Evolutionary conservation across 2,888 invertebrate species (phyloP), one percentile per base, ranked within the genome.

Genomic region (Onchidella celtica): DNA sequence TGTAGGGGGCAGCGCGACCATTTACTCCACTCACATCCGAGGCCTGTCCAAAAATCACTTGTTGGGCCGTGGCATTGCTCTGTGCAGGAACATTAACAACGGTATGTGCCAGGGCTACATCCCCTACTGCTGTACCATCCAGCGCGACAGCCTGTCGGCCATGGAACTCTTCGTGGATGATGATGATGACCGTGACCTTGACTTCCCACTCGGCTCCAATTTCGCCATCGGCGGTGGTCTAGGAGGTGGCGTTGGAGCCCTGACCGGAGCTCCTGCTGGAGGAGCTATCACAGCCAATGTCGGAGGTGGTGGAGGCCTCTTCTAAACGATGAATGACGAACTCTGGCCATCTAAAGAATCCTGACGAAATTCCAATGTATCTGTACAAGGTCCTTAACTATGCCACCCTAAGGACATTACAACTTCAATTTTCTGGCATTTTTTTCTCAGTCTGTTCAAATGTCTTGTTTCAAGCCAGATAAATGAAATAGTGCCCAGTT

Each of bases 41-140:
- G 55, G 74, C n/a, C 34, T 74, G 14, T 29, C 59, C 61, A 74
- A 34, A 61, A 74, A 74, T n/a, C n/a, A 74, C 36, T 61, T 74
- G 9, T 36, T 74, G 6, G 74, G 74, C 2, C 27, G 74, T 14
- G 74, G 74, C 57, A 57, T 74, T 32, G 74, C 74, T 9, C 74
- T 74, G 29, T 74, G 74, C 36, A 24, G 59, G 21, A 17, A 27
- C 9, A 36, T 74, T 32, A 36, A 24, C 57, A 74, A 74, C 34
- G 59, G 74, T 36, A 29, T 57, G 2, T 74, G 74, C 61, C n/a
- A 57, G 59, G 74, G 74, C 34, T 59, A 59, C 59, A 74, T 74
- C 55, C 74, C 74, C 1, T 74, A 59, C 74, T 74, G 74, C 59
- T 74, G 74, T 36, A 74, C 74, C 74, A 74, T 74, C 74, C 57